Percentiles rank a stretch among this genome's conserved stretches.
Evolutionary conservation across 2,797 vertebrate genomes (phyloP).

Genomic region (Chelidonichthys spinosus): DNA sequence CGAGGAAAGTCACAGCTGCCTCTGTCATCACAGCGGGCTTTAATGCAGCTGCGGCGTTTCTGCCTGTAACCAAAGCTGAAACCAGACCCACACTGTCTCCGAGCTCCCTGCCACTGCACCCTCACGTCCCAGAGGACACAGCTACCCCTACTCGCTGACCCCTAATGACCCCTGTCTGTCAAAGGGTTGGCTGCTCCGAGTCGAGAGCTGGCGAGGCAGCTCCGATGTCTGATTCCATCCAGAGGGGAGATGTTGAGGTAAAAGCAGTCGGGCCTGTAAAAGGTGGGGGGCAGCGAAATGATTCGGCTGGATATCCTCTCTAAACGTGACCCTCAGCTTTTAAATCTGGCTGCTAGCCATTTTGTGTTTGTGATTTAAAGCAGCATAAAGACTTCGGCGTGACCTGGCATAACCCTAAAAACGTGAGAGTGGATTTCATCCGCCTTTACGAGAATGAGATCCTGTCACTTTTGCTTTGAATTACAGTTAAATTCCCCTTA

Average conservation of each 20-base stretch:
- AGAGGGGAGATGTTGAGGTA: conserved; percentile 34
- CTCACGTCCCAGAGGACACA: conserved; percentile 69
- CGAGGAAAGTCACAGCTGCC: conserved; percentile 61
- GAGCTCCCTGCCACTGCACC: conserved; percentile 56
- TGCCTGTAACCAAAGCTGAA: conserved; percentile 73
- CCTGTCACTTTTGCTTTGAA: conserved; percentile 41
- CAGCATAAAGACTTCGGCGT: conserved; percentile 16
- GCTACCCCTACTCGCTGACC: conserved; percentile 72
- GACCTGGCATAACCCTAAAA: conserved; percentile 26
- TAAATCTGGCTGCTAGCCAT: conserved; percentile 19
- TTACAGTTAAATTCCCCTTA: conserved; percentile 42
- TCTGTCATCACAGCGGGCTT: conserved; percentile 59
- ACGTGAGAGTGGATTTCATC: conserved; percentile 16
- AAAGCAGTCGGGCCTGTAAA: conserved; percentile 5
- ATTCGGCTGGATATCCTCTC: conserved; percentile 23
- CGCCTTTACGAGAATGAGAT: conserved; percentile 29
- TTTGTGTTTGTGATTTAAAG: conserved; percentile 44
- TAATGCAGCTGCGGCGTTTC: conserved; percentile 68
- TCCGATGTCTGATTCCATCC: conserved; percentile 52
- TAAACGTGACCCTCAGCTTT: conserved; percentile 39
- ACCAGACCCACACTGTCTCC: conserved; percentile 79
- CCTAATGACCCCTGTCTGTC: conserved; percentile 65
- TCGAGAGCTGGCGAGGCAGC: conserved; percentile 30
- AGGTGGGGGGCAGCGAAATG: neutral
- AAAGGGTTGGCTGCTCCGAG: conserved; percentile 39